These are phyloP conservation scores for Brachymystax lenok DNA, from an alignment of 2,797 vertebrate genomes.

Conservation along the genomic window DNA sequence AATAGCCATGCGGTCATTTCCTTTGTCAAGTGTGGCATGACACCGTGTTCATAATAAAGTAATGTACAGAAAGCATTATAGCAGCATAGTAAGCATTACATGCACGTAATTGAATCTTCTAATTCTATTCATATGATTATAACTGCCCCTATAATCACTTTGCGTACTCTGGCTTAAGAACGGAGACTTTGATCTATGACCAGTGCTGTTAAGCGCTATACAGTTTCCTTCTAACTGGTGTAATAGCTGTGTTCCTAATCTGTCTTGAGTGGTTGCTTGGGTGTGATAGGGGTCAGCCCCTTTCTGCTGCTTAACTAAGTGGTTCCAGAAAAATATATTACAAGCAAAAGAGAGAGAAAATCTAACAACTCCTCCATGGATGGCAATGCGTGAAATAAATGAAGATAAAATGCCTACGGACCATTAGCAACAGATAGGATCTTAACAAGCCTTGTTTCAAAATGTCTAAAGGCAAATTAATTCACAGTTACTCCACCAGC, in stretches of 20 bases:
- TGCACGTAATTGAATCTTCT: background rate
- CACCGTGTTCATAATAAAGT: background rate
- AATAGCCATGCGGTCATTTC: background rate
- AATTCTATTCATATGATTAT: conserved; percentile 3
- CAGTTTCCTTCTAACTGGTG: conserved; percentile 40
- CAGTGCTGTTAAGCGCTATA: background rate
- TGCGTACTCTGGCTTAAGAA: conserved; percentile 4
- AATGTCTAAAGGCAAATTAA: conserved; percentile 84
- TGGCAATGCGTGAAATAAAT: conserved; percentile 72
- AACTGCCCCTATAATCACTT: background rate
- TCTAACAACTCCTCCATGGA: conserved; percentile 64
- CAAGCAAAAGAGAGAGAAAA: conserved; percentile 50
- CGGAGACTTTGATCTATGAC: background rate
- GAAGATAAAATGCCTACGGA: conserved; percentile 80
- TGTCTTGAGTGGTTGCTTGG: conserved; percentile 57
- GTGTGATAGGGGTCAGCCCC: conserved; percentile 45
- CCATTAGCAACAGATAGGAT: conserved; percentile 83
- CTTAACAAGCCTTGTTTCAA: conserved; percentile 84
- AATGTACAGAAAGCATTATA: background rate
- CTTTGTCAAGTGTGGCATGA: conserved; percentile 1
- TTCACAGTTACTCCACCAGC: conserved; percentile 76
- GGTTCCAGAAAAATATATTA: conserved; percentile 51
- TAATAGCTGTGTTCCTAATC: conserved; percentile 58
- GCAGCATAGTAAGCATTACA: background rate
- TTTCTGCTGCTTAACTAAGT: conserved; percentile 60